Evolutionary conservation across 2,888 invertebrate genomes (phyloP).

Genomic region (Platycheirus albimanus): DNA sequence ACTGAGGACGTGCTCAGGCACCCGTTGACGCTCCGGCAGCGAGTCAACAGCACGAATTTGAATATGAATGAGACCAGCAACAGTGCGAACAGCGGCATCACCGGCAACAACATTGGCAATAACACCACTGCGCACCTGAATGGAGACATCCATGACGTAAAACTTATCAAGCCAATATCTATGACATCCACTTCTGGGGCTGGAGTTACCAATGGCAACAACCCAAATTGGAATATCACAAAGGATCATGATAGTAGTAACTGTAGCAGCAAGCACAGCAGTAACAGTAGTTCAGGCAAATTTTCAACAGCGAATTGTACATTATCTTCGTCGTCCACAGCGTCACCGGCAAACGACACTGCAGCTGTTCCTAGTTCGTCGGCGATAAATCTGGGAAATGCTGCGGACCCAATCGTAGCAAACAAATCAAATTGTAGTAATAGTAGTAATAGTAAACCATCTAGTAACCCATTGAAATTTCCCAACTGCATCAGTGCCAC

Average conservation of each 20-base stretch:
- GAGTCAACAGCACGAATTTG: constrained; percentile 79
- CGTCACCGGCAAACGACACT: constrained; percentile 65
- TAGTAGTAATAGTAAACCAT: constrained; percentile 79
- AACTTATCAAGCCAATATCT: constrained; percentile 81
- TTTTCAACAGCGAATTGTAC: constrained; percentile 83
- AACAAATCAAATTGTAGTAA: constrained; percentile 78
- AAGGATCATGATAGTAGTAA: constrained; percentile 76
- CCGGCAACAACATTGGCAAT: constrained; percentile 55
- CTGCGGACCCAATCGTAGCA: constrained; percentile 64
- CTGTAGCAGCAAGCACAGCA: constrained; percentile 79
- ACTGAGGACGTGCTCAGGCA: constrained; percentile 96
- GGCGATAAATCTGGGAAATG: constrained; percentile 42
- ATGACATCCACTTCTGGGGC: constrained; percentile 72
- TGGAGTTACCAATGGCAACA: constrained; percentile 45
- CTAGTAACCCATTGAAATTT: constrained; percentile 80
- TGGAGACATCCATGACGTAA: constrained; percentile 81
- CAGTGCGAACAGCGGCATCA: constrained; percentile 64
- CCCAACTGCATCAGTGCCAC: constrained; percentile 81
- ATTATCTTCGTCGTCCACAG: constrained; percentile 81
- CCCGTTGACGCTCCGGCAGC: constrained; percentile 83
- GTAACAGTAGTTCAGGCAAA: constrained; percentile 81
- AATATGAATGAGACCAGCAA: constrained; percentile 78
- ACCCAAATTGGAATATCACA: constrained; percentile 56
- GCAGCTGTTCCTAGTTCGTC: constrained; percentile 37
- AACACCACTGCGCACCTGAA: constrained; percentile 77